phyloP scores from a whole-genome alignment of 2,113 vertebrate genomes.

The Proterorhinus semilunaris region DNA sequence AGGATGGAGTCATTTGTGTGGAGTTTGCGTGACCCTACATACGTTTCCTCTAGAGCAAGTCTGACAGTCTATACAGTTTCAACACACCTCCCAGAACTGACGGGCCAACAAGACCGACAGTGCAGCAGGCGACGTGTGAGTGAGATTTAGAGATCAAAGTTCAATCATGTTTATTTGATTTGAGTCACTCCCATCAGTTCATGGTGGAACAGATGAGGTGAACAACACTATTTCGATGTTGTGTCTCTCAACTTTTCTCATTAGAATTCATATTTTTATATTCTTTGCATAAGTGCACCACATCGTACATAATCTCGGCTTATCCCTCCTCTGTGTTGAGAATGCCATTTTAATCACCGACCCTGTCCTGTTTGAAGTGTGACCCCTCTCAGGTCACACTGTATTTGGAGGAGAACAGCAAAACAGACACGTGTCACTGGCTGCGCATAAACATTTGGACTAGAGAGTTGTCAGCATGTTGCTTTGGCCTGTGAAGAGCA shows the following conservation, averaged over 20 bases:
- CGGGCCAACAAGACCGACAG: not conserved
- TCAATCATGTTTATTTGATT: not conserved
- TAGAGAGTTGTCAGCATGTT: not conserved
- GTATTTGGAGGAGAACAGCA: constrained; percentile 28
- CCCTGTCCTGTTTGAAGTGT: constrained; percentile 36
- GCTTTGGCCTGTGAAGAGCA: constrained; percentile 15
- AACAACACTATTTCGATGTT: not conserved
- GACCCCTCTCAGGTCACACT: constrained; percentile 26
- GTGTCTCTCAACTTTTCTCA: too few species aligned
- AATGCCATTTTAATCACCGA: constrained; percentile 27
- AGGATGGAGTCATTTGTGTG: not conserved
- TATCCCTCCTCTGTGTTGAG: constrained; percentile 21
- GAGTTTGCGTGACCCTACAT: not conserved
- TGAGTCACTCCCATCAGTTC: constrained; percentile 3
- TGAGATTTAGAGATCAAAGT: not conserved
- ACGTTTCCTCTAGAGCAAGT: not conserved
- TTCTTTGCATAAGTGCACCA: not conserved
- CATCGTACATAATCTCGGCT: not conserved
- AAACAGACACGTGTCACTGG: constrained; percentile 27
- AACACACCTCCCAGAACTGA: not conserved
- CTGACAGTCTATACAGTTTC: not conserved
- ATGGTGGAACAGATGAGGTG: not conserved
- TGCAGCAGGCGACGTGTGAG: not conserved
- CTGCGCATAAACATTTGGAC: constrained; percentile 17
- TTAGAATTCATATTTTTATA: too few species aligned